Evolutionary conservation across 2,888 invertebrate genomes (phyloP).

Genomic region (Sepiola atlantica): DNA sequence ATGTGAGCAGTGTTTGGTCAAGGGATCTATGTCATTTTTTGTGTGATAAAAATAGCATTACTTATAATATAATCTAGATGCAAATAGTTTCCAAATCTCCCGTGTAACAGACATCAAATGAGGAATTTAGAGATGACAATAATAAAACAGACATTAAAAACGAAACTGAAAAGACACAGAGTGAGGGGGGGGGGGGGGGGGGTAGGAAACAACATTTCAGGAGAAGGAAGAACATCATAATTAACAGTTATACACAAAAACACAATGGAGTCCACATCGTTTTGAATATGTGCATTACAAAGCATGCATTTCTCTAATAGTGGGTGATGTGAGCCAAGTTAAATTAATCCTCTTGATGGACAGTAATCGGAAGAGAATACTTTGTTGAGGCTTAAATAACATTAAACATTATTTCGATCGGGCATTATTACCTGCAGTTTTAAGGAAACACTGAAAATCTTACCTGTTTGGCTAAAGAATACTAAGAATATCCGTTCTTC

Average conservation of each 20-base stretch:
- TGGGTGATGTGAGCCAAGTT: conserved; percentile 32
- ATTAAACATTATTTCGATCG: no score
- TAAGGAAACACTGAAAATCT: no score
- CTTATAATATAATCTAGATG: background rate
- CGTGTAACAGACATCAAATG: background rate
- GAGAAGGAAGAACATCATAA: background rate
- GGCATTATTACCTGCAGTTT: no score
- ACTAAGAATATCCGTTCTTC: no score
- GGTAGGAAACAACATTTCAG: background rate
- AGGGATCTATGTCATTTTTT: background rate
- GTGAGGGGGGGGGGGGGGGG: background rate
- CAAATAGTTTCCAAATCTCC: background rate
- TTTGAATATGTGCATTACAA: conserved; percentile 23
- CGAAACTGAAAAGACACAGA: background rate
- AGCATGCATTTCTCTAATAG: background rate
- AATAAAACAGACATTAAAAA: background rate
- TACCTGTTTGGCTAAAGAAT: no score
- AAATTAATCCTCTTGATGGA: background rate
- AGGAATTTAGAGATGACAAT: no score
- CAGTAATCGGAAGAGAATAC: background rate
- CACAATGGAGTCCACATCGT: background rate
- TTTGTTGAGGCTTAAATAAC: background rate
- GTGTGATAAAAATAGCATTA: conserved; percentile 17
- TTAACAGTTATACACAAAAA: conserved; percentile 18
- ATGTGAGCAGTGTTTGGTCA: background rate